Evolutionary conservation across 2,113 vertebrate genomes (phyloP).

Genomic region (Promerops cafer): DNA sequence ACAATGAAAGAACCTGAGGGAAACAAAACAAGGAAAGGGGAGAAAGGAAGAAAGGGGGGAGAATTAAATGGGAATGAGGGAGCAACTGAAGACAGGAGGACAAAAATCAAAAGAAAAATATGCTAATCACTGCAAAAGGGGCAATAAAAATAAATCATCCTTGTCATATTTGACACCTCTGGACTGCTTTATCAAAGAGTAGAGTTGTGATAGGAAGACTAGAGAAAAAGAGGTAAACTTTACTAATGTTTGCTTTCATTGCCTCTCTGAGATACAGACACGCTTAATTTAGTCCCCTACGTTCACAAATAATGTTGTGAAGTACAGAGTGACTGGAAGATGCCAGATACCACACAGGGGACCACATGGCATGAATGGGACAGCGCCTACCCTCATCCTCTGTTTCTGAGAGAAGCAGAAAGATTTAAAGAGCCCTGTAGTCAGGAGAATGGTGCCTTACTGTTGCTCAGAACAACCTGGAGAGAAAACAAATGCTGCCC

Average conservation of each 20-base stretch:
- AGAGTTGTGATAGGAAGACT: background rate
- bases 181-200: background rate
- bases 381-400: background rate
- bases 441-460: background rate
- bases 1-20: conserved; percentile 42
- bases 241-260: background rate
- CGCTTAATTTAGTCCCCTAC: background rate
- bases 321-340: background rate
- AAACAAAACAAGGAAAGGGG: conserved; percentile 7
- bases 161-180: background rate
- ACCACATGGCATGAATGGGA: background rate
- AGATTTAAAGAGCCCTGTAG: background rate
- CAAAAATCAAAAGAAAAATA: background rate
- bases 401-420: background rate
- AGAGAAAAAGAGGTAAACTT: background rate
- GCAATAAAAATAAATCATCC: background rate
- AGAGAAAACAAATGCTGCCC: background rate
- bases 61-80: background rate
- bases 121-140: background rate
- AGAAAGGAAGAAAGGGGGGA: background rate
- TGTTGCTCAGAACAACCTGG: background rate
- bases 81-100: background rate
- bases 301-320: background rate
- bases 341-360: background rate
- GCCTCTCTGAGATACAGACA: background rate